phyloP scores from a whole-genome alignment of 2,797 vertebrate species.

The Hyperoplus immaculatus region DNA sequence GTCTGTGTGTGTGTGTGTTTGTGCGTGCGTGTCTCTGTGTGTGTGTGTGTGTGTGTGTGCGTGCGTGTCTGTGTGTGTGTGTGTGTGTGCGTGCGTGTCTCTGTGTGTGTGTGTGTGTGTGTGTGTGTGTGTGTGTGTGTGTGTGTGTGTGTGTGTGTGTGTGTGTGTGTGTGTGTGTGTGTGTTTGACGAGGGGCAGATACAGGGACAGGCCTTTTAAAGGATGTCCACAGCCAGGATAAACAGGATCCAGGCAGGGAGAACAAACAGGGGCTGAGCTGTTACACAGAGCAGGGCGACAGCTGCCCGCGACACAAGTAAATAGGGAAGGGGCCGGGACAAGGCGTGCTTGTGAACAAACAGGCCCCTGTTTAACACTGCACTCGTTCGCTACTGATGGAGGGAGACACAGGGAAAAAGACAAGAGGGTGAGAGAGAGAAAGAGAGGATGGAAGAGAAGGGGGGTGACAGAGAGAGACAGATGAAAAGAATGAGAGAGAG shows the following conservation, averaged over 20 bases:
- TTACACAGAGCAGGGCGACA: conserved; percentile 84
- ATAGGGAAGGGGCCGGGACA: conserved; percentile 86
- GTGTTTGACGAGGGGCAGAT: conserved; percentile 81
- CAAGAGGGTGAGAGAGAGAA: conserved; percentile 69
- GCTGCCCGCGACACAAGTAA: conserved; percentile 85
- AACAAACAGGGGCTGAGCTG: conserved; percentile 80
- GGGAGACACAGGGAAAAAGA: conserved; percentile 70
- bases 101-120: conserved; percentile 59
- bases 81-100: conserved; percentile 73
- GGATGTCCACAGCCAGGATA: conserved; percentile 82
- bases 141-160: conserved; percentile 25
- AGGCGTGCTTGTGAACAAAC: conserved; percentile 90
- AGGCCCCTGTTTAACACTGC: conserved; percentile 83
- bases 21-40: conserved; percentile 28
- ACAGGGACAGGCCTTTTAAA: conserved; percentile 78
- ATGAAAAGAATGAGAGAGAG: conserved; percentile 76
- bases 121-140: conserved; percentile 68
- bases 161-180: conserved; percentile 61
- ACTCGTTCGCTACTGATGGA: conserved; percentile 69
- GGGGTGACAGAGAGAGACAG: conserved; percentile 41
- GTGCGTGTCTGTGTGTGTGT: conserved; percentile 37
- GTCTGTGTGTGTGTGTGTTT: conserved; percentile 65
- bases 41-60: conserved; percentile 73
- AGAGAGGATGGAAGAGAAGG: conserved; percentile 10
- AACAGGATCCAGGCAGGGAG: conserved; percentile 81